A percentile compares a stretch with the other conserved stretches of the same genome.
Conservation (phyloP, 23 tunicate species). For the Oikopleura dioica region DNA sequence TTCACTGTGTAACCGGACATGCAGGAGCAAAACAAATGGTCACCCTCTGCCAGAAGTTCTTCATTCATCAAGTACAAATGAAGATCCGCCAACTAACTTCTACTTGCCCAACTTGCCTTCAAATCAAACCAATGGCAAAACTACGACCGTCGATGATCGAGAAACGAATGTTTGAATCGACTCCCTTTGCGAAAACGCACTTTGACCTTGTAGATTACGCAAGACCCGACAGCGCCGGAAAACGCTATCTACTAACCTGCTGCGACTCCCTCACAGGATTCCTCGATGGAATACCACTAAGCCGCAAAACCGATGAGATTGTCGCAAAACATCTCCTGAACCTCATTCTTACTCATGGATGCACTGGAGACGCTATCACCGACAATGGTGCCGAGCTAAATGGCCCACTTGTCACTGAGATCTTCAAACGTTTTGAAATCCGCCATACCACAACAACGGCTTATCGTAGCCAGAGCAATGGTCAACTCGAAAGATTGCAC, state of each 20-base stretch:
- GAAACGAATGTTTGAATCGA: not conserved
- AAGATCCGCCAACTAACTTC: not conserved
- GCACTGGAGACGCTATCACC: not conserved
- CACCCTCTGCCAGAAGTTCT: not conserved
- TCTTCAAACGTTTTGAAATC: not conserved
- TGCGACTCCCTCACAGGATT: not conserved
- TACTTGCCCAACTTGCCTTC: not conserved
- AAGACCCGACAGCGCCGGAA: not conserved
- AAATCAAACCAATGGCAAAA: not conserved
- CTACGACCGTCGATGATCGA: not conserved
- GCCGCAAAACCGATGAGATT: not conserved
- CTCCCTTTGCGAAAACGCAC: not conserved
- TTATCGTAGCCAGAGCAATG: not conserved
- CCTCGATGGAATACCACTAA: not conserved
- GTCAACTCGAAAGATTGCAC: not conserved
- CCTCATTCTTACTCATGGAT: not conserved
- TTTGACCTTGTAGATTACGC: not conserved
- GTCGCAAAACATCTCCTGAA: not conserved
- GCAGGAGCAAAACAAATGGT: not conserved
- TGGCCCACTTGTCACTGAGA: not conserved
- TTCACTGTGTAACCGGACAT: not conserved
- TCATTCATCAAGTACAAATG: not conserved
- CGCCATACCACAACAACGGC: not conserved
- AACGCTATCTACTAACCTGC: not conserved
- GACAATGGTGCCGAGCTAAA: not conserved